Evolutionary conservation across 2,888 invertebrate species (phyloP).

Genomic region (Hoplodrina ambigua): DNA sequence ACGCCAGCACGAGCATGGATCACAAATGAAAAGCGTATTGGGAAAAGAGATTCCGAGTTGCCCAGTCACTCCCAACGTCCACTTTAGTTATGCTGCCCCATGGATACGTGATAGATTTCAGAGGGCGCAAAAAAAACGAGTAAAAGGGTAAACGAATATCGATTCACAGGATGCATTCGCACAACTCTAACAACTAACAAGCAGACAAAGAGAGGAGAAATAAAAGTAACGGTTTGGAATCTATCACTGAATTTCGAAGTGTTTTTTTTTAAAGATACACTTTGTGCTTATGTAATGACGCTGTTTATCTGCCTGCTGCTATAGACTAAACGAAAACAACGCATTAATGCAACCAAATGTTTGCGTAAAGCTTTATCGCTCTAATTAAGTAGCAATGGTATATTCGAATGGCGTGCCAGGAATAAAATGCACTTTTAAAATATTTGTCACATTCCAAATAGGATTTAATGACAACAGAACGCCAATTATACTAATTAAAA

Average conservation of each 20-base stretch:
- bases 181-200: constrained; percentile 4
- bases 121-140: neutral
- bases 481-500: no score
- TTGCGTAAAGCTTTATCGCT: constrained; percentile 1
- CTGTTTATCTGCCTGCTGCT: constrained; percentile 3
- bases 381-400: neutral
- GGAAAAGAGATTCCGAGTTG: neutral
- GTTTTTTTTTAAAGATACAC: neutral
- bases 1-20: neutral
- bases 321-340: neutral
- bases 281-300: neutral
- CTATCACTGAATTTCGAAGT: neutral
- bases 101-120: constrained; percentile 17
- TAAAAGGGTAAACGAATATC: constrained; percentile 4
- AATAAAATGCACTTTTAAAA: neutral
- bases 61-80: neutral
- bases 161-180: constrained; percentile 31
- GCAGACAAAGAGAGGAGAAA: neutral
- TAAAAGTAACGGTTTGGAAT: neutral
- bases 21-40: neutral
- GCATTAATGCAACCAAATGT: constrained; percentile 1
- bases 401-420: neutral
- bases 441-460: neutral
- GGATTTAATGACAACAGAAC: neutral
- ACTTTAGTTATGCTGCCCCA: neutral